phyloP scores from a whole-genome alignment of 2,113 vertebrate genomes.

The Sylvia atricapilla region DNA sequence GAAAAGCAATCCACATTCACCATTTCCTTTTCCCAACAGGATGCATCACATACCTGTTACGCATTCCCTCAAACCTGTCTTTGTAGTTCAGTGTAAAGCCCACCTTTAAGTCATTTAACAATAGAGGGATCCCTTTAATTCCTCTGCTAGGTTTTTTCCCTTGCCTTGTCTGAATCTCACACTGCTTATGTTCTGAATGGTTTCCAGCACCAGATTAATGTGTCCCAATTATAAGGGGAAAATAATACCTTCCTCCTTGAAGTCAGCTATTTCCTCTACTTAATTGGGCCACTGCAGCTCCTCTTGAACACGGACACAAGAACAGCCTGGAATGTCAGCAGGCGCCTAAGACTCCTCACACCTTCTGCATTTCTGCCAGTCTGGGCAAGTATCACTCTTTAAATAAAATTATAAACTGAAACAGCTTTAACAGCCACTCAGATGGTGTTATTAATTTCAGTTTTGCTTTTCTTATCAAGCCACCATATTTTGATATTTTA shows the following conservation, averaged over 20 bases:
- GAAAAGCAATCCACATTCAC: not conserved
- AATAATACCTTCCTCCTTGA: not conserved
- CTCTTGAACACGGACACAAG: not conserved
- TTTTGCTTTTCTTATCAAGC: not conserved
- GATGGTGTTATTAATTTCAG: not conserved
- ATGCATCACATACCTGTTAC: not conserved
- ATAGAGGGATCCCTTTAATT: not conserved
- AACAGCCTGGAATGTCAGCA: not conserved
- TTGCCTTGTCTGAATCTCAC: not conserved
- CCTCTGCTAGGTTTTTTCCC: not conserved
- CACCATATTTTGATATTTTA: not conserved
- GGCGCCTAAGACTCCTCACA: not conserved
- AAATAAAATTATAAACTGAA: not conserved
- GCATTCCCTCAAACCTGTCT: not conserved
- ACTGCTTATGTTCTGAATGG: not conserved
- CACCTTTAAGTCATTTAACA: not conserved
- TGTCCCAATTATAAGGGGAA: not conserved
- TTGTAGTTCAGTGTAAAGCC: not conserved
- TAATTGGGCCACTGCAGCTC: slow-evolving; percentile 33
- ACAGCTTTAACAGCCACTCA: not conserved
- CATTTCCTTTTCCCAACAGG: not conserved
- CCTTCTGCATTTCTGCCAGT: not conserved
- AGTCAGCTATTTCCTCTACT: slow-evolving; percentile 10
- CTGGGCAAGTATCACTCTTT: not conserved
- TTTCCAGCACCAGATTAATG: not conserved